Conservation (phyloP, 35 echinoderm and acorn worm genomes). For the Diadema setosum region DNA sequence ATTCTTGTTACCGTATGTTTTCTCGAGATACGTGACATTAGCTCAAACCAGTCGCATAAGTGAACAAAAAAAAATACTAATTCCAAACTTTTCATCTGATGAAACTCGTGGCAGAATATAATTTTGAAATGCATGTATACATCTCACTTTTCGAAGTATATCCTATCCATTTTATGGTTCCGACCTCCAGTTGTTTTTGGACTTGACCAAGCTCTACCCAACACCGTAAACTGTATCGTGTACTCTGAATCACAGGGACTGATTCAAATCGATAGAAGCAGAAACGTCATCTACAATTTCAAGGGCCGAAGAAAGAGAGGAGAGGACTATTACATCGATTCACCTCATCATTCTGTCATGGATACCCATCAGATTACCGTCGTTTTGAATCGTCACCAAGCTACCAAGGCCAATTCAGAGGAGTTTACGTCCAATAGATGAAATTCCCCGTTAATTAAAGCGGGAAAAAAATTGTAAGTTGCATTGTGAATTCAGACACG, state of each 20-base stretch:
- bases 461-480: background rate
- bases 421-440: background rate
- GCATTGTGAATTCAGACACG: background rate
- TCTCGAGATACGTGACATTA: too few relatives aligned
- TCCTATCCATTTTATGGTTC: too few relatives aligned
- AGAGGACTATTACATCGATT: too few relatives aligned
- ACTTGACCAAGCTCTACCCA: background rate
- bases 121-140: too few relatives aligned
- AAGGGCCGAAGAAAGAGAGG: background rate
- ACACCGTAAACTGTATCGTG: conserved; percentile 36
- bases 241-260: conserved; percentile 34
- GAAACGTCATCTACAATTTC: conserved; percentile 41
- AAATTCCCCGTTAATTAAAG: background rate
- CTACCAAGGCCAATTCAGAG: background rate
- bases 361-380: background rate
- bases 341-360: background rate
- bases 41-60: too few relatives aligned
- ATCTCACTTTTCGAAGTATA: too few relatives aligned
- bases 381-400: background rate
- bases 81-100: too few relatives aligned
- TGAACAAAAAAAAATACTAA: too few relatives aligned
- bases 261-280: conserved; percentile 36
- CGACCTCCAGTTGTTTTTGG: conserved; percentile 5
- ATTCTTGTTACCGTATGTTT: too few relatives aligned
- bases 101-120: too few relatives aligned